phyloP scores from a whole-genome alignment of 2,888 invertebrate species.

The Epirrhoe alternata region DNA sequence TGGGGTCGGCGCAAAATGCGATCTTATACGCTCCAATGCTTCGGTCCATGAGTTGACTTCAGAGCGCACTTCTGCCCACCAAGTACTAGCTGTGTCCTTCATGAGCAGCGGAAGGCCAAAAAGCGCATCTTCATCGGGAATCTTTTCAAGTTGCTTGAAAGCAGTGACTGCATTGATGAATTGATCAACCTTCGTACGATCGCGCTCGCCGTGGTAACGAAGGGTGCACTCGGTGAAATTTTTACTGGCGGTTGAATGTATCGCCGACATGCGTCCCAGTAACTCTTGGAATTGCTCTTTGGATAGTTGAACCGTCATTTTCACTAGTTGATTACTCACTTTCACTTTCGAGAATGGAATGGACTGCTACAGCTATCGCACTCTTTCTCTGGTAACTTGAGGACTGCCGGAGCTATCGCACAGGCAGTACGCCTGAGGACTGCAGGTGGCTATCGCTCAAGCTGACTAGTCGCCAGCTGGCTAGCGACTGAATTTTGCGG shows the following conservation, averaged over 20 bases:
- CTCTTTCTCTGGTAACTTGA: constrained; percentile 8
- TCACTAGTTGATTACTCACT: constrained; percentile 9
- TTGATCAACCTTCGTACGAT: constrained; percentile 9
- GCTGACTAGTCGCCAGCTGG: constrained; percentile 11
- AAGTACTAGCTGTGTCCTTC: constrained; percentile 10
- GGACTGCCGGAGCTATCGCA: constrained; percentile 15
- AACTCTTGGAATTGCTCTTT: constrained; percentile 20
- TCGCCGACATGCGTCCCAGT: constrained; percentile 18
- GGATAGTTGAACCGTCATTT: constrained; percentile 14
- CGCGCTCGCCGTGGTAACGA: constrained; percentile 15
- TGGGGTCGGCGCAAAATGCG: constrained; percentile 3
- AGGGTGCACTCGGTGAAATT: constrained; percentile 17
- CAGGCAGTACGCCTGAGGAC: constrained; percentile 8
- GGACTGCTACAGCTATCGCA: constrained; percentile 12
- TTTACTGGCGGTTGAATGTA: constrained; percentile 16
- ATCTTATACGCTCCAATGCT: constrained; percentile 16
- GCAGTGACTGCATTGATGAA: constrained; percentile 15
- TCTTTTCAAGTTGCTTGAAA: constrained; percentile 22
- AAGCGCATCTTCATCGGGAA: constrained; percentile 22
- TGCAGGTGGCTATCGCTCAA: constrained; percentile 20
- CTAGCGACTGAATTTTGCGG: constrained; percentile 8
- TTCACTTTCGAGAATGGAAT: constrained; percentile 14
- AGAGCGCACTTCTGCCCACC: constrained; percentile 17
- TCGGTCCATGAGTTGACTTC: constrained; percentile 20
- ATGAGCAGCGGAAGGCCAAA: constrained; percentile 20